Base-by-base conservation (phyloP, 2,888 invertebrate species). In the Coenonympha arcania region DNA sequence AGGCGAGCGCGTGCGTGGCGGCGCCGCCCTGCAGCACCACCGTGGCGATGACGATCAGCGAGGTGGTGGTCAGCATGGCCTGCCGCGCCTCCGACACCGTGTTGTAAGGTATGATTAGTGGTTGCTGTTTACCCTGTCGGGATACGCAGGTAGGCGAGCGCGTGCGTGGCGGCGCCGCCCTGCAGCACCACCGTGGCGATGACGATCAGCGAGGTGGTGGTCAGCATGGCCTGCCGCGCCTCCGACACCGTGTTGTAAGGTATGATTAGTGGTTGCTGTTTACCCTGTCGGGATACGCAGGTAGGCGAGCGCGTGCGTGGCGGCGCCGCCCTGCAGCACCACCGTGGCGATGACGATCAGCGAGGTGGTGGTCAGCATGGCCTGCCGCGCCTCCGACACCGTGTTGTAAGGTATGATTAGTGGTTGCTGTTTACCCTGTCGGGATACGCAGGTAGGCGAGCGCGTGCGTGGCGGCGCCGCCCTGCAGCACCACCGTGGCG, bases 21-120 rank as follows among this genome's bases (percentile, higher is more conserved):
- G 96, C 93, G 9, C 98, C 98, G 20, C 99, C 99, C 80, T 97
- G 98, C 48, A 98, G 89, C 59, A 99, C 93, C 9, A 99, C 99
- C 4, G 99, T 98, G 11, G 95, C 90, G 64, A 99, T 96, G 24
- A 98, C 98, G 64, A 99, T 97, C 54, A 98, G 87, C 47, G 98
- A 96, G 1, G 99, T 99, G 36, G 98, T 95, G 0, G 98, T 96
- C 60, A 98, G 84, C 93, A 99, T 97, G 2, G 96, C 93, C 76
- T 96, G 95, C 30, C 98, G 89, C 22, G 96, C 94, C 65, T 94
- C 94, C 0, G 96, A 95, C 44, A 95, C 91, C 1, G 98, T 98
- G 80, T 99, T 98, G 49, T n/a, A n/a, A n/a, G n/a, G n/a, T n/a
- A n/a, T n/a, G 9, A 28, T 22, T 8, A 22, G 6, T 22, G 0